Evolutionary conservation across 64 coral and sea anemone species (phyloP).

Genomic region (Stichodactyla helianthus): DNA sequence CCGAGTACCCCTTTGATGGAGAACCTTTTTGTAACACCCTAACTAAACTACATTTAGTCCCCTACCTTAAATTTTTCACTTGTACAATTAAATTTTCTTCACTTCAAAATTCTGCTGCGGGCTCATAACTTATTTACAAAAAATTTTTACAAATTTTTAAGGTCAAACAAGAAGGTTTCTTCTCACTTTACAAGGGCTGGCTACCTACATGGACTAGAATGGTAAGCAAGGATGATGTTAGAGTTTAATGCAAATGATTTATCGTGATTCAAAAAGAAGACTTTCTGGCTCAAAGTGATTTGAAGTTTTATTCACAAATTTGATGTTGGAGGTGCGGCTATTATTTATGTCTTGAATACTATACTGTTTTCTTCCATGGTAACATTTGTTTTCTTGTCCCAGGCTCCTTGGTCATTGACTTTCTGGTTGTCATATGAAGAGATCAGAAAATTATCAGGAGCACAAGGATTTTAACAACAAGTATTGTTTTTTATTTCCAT

Average conservation of each 20-base stretch:
- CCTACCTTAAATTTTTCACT: too few species aligned
- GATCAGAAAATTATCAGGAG: conserved; percentile 74
- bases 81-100: too few species aligned
- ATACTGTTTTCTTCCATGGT: background rate
- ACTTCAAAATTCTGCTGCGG: too few species aligned
- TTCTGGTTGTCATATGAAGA: conserved; percentile 96
- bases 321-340: too few species aligned
- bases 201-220: conserved; percentile 93
- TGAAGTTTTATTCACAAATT: too few species aligned
- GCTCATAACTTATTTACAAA: background rate
- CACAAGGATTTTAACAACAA: conserved; percentile 69
- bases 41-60: too few species aligned
- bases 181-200: conserved; percentile 93
- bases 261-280: too few species aligned
- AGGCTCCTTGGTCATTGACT: conserved; percentile 97
- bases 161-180: conserved; percentile 89
- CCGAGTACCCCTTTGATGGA: too few species aligned
- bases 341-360: background rate
- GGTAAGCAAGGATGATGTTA: conserved; percentile 40
- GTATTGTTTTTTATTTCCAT: too few species aligned
- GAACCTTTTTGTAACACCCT: too few species aligned
- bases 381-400: background rate
- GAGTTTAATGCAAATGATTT: too few species aligned
- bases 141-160: background rate
- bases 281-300: too few species aligned